Conservation (phyloP, 2,888 invertebrate species). For the Drosophila nr. fundita region DNA sequence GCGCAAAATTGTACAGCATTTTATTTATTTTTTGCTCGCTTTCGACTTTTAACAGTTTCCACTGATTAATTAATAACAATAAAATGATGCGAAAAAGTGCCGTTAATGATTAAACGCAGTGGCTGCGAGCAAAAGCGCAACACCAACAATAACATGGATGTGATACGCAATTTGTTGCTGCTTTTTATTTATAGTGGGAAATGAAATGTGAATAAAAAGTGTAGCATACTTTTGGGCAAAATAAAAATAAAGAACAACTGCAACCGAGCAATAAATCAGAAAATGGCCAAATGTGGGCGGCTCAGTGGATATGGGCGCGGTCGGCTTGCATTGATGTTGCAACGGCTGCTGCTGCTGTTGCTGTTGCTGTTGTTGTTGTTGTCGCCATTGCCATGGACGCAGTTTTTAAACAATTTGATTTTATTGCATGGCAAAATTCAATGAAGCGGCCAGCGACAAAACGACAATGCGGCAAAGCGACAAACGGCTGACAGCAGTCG, state of each 20-base stretch:
- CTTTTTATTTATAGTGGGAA: slow-evolving; percentile 77
- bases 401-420: slow-evolving; percentile 77
- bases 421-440: slow-evolving; percentile 76
- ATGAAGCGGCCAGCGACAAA: slow-evolving; percentile 73
- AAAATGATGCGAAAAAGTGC: slow-evolving; percentile 51
- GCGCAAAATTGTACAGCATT: slow-evolving; percentile 1
- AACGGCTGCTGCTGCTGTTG: slow-evolving; percentile 8
- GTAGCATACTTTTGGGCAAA: slow-evolving; percentile 67
- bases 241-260: slow-evolving; percentile 37
- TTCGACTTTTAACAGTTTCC: slow-evolving; percentile 58
- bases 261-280: slow-evolving; percentile 72
- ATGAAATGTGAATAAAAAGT: slow-evolving; percentile 59
- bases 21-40: slow-evolving; percentile 30
- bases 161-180: slow-evolving; percentile 60
- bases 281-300: slow-evolving; percentile 66
- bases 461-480: slow-evolving; percentile 54
- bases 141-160: slow-evolving; percentile 33
- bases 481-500: slow-evolving; percentile 74
- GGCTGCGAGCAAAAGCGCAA: slow-evolving; percentile 42
- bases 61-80: slow-evolving; percentile 79
- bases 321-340: slow-evolving; percentile 36
- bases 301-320: slow-evolving; percentile 53
- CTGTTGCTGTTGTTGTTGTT: slow-evolving; percentile 9
- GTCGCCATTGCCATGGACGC: slow-evolving; percentile 29
- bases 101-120: slow-evolving; percentile 74